Evolutionary conservation across 2,888 invertebrate genomes (phyloP).

Genomic region (Lutraria lutraria): DNA sequence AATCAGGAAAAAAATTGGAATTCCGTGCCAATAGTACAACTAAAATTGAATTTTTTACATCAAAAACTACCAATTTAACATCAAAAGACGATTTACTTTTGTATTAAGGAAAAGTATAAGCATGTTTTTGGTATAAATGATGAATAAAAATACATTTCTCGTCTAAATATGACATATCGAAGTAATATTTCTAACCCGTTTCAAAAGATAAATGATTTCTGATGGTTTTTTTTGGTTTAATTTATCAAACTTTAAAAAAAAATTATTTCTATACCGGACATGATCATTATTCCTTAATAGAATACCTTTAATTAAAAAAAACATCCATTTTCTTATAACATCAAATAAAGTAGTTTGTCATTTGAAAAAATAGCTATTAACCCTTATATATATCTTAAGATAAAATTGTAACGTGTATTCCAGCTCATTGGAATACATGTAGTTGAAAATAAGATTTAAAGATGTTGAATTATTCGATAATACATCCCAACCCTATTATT

Average conservation of each 20-base stretch:
- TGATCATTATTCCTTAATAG: neutral
- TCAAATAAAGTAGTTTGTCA: slow-evolving; percentile 21
- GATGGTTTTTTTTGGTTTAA: neutral
- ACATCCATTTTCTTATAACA: neutral
- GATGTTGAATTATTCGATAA: neutral
- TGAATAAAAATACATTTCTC: neutral
- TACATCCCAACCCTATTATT: neutral
- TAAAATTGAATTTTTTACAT: neutral
- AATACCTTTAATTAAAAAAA: slow-evolving; percentile 5
- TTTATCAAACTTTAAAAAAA: neutral
- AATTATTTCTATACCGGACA: neutral
- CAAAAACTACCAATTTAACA: neutral
- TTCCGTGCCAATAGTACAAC: neutral
- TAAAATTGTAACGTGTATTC: slow-evolving; percentile 7
- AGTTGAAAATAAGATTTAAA: neutral
- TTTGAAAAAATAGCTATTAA: neutral
- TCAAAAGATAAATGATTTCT: neutral
- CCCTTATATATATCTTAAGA: neutral
- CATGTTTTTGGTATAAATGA: neutral
- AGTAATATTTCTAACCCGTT: neutral
- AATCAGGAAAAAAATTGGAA: neutral
- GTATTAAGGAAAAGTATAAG: neutral
- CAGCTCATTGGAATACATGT: neutral
- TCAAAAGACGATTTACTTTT: neutral
- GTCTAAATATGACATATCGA: neutral